Evolutionary conservation across 2,113 vertebrate species (phyloP).

Genomic region (Ramphastos sulfuratus): DNA sequence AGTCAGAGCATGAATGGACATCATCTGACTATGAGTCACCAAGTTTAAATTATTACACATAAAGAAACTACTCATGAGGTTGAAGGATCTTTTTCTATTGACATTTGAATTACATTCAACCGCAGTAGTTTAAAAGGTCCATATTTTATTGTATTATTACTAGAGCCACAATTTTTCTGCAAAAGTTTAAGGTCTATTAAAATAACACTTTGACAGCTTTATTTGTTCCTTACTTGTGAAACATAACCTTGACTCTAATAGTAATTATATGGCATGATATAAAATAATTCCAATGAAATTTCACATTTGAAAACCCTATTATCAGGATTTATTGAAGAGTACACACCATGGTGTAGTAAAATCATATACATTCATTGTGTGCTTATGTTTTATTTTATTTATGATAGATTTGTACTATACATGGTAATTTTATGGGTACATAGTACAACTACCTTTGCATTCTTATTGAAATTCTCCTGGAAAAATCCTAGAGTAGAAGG

Average conservation of each 20-base stretch:
- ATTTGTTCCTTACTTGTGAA: constrained; percentile 45
- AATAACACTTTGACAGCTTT: constrained; percentile 48
- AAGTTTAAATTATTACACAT: not conserved
- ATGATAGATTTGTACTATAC: not conserved
- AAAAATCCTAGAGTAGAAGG: not conserved
- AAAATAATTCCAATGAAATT: constrained; percentile 52
- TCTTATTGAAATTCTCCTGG: not conserved
- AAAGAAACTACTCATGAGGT: constrained; percentile 15
- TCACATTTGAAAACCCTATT: constrained; percentile 58
- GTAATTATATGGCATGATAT: constrained; percentile 30
- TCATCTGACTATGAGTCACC: constrained; percentile 39
- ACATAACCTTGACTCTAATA: constrained; percentile 7
- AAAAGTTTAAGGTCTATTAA: constrained; percentile 22
- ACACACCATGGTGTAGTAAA: not conserved
- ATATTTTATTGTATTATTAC: constrained; percentile 31
- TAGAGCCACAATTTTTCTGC: not conserved
- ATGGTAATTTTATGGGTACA: not conserved
- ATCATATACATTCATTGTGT: not conserved
- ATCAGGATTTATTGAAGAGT: constrained; percentile 31
- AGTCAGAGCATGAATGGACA: constrained; percentile 23
- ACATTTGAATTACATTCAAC: constrained; percentile 26
- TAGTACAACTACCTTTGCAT: not conserved
- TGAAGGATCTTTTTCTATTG: constrained; percentile 39
- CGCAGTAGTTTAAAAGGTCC: constrained; percentile 33
- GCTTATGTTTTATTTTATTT: constrained; percentile 23